Base-by-base conservation (phyloP, 2,113 vertebrate species). In the Verasper variegatus region DNA sequence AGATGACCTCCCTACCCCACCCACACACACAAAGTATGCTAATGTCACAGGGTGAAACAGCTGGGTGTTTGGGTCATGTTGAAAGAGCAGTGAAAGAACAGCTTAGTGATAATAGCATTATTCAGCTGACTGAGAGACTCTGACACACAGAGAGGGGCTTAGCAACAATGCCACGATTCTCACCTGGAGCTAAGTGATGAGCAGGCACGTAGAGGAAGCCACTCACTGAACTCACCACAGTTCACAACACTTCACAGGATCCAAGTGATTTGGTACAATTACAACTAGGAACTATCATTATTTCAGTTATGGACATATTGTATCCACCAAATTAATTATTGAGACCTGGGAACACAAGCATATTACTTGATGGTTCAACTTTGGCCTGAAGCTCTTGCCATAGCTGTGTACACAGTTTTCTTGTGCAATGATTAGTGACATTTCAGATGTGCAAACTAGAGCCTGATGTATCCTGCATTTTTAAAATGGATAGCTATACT, bases 11-110 rank as follows among this genome's bases (percentile, higher is more conserved):
- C 70, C 68, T 17, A 74, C 82, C 84, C 74, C 85, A 66, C 76
- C 40, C 82, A 79, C 80, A 80, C 83, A 80, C 83, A 82, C 76
- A 86, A 81, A 89, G 80, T 87, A 89, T 93, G 92, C 86, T 91
- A 93, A 94, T 93, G 91, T 85, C 85, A 85, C 27, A 85, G 87
- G 82, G 89, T 85, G 86, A 92, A 88, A 83, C 87, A 86, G 79
- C 88, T 91, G 90, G 90, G 82, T 80, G 85, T 87, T 72, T 92
- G 74, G 85, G 70, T 81, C 80, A 78, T 74, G 89, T 68, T 87
- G 77, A 88, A 90, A 85, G 80, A 77, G 79, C 74, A 72, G 66
- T 84, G 80, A 85, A 87, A 88, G 81, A 78, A 40, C 80, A 77
- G 80, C 78, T 87, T 88, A 85, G 75, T 86, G 84, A 89, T 91